These are phyloP conservation scores for Neotragus pygmaeus DNA, from an alignment of 2,113 vertebrate genomes.

Conservation along the genomic window DNA sequence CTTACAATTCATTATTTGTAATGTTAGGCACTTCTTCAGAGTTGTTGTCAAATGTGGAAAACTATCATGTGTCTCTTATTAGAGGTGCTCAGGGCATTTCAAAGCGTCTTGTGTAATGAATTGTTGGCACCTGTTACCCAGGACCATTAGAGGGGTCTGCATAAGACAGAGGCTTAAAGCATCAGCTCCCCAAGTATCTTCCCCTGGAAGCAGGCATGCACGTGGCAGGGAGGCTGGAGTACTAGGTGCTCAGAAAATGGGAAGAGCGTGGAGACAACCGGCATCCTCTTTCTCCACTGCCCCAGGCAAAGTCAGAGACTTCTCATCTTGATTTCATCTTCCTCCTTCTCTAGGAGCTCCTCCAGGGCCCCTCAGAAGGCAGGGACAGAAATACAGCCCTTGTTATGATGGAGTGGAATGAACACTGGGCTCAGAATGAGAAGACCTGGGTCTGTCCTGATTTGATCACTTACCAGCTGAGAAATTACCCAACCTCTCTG, in stretches of 20 bases:
- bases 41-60: background rate
- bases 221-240: accelerated
- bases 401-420: background rate
- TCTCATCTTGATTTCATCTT: background rate
- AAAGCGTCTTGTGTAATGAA: background rate
- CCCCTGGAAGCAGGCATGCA: background rate
- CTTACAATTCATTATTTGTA: background rate
- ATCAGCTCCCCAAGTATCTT: background rate
- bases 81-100: background rate
- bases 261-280: too few species aligned
- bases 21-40: background rate
- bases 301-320: background rate
- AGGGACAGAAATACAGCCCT: background rate
- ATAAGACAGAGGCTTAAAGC: background rate
- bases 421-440: background rate
- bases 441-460: background rate
- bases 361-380: background rate
- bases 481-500: background rate
- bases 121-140: background rate
- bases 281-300: background rate
- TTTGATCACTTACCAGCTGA: background rate
- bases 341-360: background rate
- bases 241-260: background rate
- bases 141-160: background rate
- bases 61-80: background rate